Conservation (phyloP, 1,140 invertebrate species). For the Phymorhynchus buccinoides region DNA sequence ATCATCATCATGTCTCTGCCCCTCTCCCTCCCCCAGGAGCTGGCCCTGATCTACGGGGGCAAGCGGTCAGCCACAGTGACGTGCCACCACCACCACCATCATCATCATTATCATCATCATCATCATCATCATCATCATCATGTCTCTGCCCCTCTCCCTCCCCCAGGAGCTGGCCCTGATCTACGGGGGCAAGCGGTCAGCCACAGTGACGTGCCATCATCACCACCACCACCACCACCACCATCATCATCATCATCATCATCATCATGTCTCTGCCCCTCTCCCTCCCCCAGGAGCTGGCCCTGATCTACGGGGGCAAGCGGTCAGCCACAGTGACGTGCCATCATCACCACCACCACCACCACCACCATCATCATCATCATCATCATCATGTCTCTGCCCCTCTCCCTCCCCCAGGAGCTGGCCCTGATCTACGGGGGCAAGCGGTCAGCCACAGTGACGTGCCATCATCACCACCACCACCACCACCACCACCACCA, state of each 20-base stretch:
- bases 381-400: too few species aligned
- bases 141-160: too few species aligned
- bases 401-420: too few species aligned
- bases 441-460: conserved; percentile 69
- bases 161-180: conserved; percentile 70
- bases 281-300: conserved; percentile 70
- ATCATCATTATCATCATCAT: too few species aligned
- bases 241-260: too few species aligned
- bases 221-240: too few species aligned
- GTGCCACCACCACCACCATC: too few species aligned
- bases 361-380: too few species aligned
- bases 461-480: conserved; percentile 46
- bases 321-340: conserved; percentile 71
- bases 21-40: conserved; percentile 69
- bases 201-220: conserved; percentile 66
- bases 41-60: conserved; percentile 69
- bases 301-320: conserved; percentile 67
- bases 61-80: conserved; percentile 70
- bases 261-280: too few species aligned
- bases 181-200: conserved; percentile 66
- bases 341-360: not conserved
- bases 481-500: too few species aligned
- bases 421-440: conserved; percentile 69
- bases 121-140: too few species aligned
- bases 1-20: too few species aligned